Evolutionary conservation across 2,888 invertebrate genomes (phyloP).

Genomic region (Rhyacophila evoluta): DNA sequence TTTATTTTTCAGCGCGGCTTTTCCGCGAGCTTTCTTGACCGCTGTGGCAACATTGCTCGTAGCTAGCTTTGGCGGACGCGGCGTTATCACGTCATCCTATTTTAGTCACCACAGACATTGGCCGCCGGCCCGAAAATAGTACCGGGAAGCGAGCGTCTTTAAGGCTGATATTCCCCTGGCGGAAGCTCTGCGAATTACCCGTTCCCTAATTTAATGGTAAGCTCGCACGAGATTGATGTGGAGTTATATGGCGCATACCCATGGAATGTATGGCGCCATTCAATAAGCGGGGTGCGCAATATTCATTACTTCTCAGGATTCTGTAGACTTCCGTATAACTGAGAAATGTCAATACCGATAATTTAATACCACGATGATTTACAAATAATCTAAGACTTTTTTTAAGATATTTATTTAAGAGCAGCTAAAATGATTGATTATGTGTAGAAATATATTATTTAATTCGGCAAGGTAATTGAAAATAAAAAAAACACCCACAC

Average conservation of each 20-base stretch:
- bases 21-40: conserved; percentile 27
- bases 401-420: too few species aligned
- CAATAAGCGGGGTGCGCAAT: too few species aligned
- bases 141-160: conserved; percentile 33
- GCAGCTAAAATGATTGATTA: too few species aligned
- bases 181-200: conserved; percentile 7
- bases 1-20: conserved; percentile 2
- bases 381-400: too few species aligned
- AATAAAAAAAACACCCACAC: too few species aligned
- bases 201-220: not conserved
- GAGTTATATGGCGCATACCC: not conserved
- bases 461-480: too few species aligned
- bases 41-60: conserved; percentile 33
- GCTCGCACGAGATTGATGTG: not conserved
- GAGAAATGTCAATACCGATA: too few species aligned
- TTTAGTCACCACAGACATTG: conserved; percentile 35
- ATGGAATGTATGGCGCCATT: not conserved
- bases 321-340: too few species aligned
- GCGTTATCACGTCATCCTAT: conserved; percentile 38
- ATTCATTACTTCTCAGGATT: too few species aligned
- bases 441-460: too few species aligned
- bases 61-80: conserved; percentile 36
- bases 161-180: conserved; percentile 42
- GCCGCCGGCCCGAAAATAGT: conserved; percentile 29
- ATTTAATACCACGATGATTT: too few species aligned